Conservation (phyloP, 2,888 invertebrate genomes). For the Lepidocyrtoides sp. region DNA sequence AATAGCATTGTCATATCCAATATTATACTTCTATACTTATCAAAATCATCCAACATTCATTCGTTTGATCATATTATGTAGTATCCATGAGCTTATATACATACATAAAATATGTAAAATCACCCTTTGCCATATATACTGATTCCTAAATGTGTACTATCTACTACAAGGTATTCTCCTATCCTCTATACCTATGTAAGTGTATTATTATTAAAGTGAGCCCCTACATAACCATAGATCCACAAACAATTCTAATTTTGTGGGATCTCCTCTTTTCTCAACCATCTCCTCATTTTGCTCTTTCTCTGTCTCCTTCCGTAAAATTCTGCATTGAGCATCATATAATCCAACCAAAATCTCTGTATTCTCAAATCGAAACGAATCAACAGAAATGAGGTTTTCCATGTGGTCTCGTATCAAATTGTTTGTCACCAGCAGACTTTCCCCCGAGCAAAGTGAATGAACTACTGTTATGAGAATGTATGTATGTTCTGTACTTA, state of each 20-base stretch:
- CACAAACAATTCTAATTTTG: constrained; percentile 69
- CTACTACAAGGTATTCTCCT: background rate
- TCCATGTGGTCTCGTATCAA: constrained; percentile 76
- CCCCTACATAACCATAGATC: constrained; percentile 13
- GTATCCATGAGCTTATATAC: too few species aligned
- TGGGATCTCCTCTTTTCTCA: constrained; percentile 23
- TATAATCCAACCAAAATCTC: constrained; percentile 64
- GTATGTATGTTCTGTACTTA: background rate
- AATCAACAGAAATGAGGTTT: constrained; percentile 75
- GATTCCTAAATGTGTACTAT: background rate
- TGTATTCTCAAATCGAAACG: constrained; percentile 69
- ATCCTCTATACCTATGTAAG: background rate
- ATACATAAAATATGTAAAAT: background rate
- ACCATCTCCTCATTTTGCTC: background rate
- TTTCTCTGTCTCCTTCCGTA: background rate
- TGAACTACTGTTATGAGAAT: constrained; percentile 40
- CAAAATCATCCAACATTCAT: background rate
- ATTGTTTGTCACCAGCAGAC: constrained; percentile 79
- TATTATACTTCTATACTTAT: too few species aligned
- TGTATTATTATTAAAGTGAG: background rate
- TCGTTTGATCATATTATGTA: background rate
- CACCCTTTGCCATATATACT: background rate
- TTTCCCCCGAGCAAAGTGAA: constrained; percentile 65
- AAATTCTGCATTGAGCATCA: constrained; percentile 25
- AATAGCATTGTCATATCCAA: background rate